phyloP scores from a whole-genome alignment of 2,888 invertebrate species.

The Zhengitettix transpicula region DNA sequence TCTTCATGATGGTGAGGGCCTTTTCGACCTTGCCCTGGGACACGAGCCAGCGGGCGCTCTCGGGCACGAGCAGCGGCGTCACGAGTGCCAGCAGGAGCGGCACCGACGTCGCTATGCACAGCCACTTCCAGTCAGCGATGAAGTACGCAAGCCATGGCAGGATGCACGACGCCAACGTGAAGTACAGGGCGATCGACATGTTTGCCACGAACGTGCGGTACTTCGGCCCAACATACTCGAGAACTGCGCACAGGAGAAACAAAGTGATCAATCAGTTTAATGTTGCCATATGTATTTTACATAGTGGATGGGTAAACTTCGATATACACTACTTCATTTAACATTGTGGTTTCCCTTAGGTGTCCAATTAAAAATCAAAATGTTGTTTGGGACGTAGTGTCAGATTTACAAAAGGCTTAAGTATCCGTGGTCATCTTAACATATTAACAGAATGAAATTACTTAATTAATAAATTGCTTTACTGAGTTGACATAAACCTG shows the following conservation, averaged over 20 bases:
- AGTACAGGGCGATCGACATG: conserved; percentile 79
- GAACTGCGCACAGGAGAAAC: conserved; percentile 32
- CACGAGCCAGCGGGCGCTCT: conserved; percentile 76
- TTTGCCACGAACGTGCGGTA: conserved; percentile 83
- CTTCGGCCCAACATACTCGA: conserved; percentile 79
- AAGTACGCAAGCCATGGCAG: conserved; percentile 74
- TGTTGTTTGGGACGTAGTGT: too few species aligned
- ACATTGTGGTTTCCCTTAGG: too few species aligned
- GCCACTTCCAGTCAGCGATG: conserved; percentile 61
- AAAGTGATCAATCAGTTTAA: too few species aligned
- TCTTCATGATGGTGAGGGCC: conserved; percentile 58
- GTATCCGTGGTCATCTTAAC: too few species aligned
- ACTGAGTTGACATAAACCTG: too few species aligned
- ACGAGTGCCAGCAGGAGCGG: conserved; percentile 53
- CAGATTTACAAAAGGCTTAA: too few species aligned
- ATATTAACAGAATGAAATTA: too few species aligned
- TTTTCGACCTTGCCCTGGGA: conserved; percentile 71
- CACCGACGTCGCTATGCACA: conserved; percentile 62
- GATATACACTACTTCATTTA: too few species aligned
- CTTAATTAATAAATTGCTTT: too few species aligned
- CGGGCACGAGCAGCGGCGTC: conserved; percentile 64
- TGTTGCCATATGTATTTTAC: too few species aligned
- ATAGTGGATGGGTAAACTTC: too few species aligned
- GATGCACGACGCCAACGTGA: conserved; percentile 61
- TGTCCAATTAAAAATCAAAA: too few species aligned